A percentile compares a stretch with the other conserved stretches of the same genome.
Evolutionary conservation across 2,797 vertebrate genomes (phyloP).

Genomic region (Ptychobarbus kaznakovi): DNA sequence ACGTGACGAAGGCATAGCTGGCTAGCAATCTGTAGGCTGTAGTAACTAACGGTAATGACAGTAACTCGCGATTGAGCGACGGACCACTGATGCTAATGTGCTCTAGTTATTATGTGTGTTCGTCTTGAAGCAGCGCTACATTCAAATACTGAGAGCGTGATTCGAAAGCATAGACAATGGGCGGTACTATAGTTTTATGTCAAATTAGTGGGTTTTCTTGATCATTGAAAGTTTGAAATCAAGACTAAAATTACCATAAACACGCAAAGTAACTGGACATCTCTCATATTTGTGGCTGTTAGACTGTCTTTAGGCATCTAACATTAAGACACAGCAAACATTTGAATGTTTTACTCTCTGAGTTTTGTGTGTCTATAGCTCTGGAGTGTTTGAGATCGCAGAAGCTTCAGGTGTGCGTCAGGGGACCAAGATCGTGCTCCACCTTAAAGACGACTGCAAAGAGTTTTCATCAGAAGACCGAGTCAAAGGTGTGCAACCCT

Average conservation of each 20-base stretch:
- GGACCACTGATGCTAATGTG: too few species aligned
- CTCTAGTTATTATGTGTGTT: too few species aligned
- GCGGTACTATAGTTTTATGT: background rate
- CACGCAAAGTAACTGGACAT: background rate
- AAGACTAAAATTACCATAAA: background rate
- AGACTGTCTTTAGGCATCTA: background rate
- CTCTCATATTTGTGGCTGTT: background rate
- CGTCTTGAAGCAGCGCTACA: too few species aligned
- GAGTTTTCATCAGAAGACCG: slow-evolving; percentile 91
- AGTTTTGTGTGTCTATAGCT: slow-evolving; percentile 74
- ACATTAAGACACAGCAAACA: background rate
- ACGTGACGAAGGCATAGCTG: too few species aligned
- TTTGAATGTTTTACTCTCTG: background rate
- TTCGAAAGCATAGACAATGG: too few species aligned
- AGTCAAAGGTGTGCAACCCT: slow-evolving; percentile 82
- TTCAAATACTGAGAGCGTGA: too few species aligned
- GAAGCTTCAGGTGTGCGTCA: slow-evolving; percentile 90
- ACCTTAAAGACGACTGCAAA: slow-evolving; percentile 92
- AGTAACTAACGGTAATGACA: too few species aligned
- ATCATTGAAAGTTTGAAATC: background rate
- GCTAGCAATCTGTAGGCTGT: too few species aligned
- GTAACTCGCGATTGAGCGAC: too few species aligned
- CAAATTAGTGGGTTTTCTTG: background rate
- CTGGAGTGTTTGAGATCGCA: slow-evolving; percentile 91
- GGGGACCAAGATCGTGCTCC: slow-evolving; percentile 93